Conservation (phyloP, 2,888 invertebrate genomes). For the Dendrolimus pini region DNA sequence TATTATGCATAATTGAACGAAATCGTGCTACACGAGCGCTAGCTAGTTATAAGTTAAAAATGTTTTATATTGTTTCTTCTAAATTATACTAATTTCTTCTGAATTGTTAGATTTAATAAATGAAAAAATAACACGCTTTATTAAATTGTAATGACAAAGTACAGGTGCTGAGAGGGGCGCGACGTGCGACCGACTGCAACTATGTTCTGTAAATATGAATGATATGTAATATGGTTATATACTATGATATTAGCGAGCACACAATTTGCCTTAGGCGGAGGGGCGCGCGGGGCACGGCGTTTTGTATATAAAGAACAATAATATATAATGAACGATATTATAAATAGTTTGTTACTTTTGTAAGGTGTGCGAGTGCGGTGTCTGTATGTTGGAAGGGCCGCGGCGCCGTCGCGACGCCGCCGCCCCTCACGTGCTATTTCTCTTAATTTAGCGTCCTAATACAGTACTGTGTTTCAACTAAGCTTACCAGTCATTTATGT, state of each 20-base stretch:
- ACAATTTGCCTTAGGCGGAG: slow-evolving; percentile 53
- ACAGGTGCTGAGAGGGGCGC: slow-evolving; percentile 51
- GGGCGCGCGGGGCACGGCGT: slow-evolving; percentile 53
- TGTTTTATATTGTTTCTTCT: slow-evolving; percentile 33
- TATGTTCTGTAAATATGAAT: slow-evolving; percentile 67
- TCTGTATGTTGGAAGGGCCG: slow-evolving; percentile 48
- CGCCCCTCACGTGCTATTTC: slow-evolving; percentile 56
- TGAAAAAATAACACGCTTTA: slow-evolving; percentile 39
- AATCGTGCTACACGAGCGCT: no score
- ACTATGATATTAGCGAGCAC: slow-evolving; percentile 43
- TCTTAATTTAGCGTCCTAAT: slow-evolving; percentile 60
- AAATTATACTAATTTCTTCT: slow-evolving; percentile 10
- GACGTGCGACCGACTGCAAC: slow-evolving; percentile 51
- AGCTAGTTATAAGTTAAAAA: no score
- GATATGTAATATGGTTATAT: slow-evolving; percentile 29
- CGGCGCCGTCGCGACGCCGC: no score
- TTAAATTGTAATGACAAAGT: slow-evolving; percentile 49
- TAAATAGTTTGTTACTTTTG: slow-evolving; percentile 68
- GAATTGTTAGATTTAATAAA: not conserved
- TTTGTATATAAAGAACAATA: slow-evolving; percentile 69
- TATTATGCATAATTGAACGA: no score
- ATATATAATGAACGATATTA: slow-evolving; percentile 51
- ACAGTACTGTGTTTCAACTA: slow-evolving; percentile 68
- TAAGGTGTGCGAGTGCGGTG: slow-evolving; percentile 60
- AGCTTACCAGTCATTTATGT: slow-evolving; percentile 75